These are phyloP conservation scores for Portevinia maculata DNA, from an alignment of 2,888 invertebrate species.

Conservation along the genomic window DNA sequence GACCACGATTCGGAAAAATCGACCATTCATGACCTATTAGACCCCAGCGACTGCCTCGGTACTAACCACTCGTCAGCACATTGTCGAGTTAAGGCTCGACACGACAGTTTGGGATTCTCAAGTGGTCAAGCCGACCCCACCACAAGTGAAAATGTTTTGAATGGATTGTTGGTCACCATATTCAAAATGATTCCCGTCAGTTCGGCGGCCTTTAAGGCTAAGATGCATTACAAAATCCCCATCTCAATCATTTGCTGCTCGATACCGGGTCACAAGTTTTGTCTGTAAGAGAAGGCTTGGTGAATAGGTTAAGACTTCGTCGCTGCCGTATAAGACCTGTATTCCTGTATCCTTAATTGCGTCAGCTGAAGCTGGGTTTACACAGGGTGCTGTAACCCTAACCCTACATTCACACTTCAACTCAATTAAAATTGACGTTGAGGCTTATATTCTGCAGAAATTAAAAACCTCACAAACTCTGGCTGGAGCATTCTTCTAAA, in stretches of 20 bases:
- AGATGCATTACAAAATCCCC: conserved; percentile 3
- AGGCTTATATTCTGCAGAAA: conserved; percentile 3
- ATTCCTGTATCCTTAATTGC: conserved; percentile 1
- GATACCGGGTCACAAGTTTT: conserved; percentile 22
- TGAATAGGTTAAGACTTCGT: conserved; percentile 19
- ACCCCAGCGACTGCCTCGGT: conserved; percentile 36
- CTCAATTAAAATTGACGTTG: neutral
- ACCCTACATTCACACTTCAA: conserved; percentile 4
- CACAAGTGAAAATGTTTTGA: neutral
- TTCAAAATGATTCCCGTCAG: neutral
- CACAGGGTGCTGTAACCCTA: conserved; percentile 11
- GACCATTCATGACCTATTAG: too few species aligned
- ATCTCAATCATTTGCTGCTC: conserved; percentile 10
- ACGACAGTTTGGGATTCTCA: neutral
- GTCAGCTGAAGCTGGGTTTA: conserved; percentile 20
- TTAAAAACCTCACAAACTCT: conserved; percentile 1
- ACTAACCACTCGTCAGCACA: conserved; percentile 30
- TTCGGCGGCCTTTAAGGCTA: conserved; percentile 9
- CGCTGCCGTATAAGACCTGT: conserved; percentile 4
- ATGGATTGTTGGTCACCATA: neutral
- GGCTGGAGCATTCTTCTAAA: neutral
- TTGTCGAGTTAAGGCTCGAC: conserved; percentile 1
- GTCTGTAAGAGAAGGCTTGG: conserved; percentile 6
- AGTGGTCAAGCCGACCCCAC: neutral
- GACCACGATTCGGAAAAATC: too few species aligned